These are phyloP conservation scores for Eupithecia vulgata DNA, from an alignment of 2,888 invertebrate species.

Conservation along the genomic window DNA sequence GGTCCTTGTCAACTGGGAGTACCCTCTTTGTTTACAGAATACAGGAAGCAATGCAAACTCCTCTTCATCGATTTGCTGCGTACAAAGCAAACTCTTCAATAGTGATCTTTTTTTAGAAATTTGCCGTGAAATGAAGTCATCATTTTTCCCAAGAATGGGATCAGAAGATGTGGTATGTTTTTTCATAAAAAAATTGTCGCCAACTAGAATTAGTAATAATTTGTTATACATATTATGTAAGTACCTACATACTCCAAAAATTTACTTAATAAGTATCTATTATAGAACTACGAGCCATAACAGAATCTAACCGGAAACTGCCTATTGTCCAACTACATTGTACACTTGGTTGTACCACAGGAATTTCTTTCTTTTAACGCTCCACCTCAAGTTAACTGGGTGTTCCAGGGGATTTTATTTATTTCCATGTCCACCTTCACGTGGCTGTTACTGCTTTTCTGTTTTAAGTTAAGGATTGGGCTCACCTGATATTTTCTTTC, in stretches of 20 bases:
- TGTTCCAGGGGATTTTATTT: no score
- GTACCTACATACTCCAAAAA: neutral
- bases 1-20: slow-evolving; percentile 40
- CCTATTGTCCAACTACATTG: no score
- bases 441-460: no score
- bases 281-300: neutral
- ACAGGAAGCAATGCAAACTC: slow-evolving; percentile 64
- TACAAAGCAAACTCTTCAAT: slow-evolving; percentile 57
- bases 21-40: slow-evolving; percentile 47
- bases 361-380: no score
- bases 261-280: neutral
- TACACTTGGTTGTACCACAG: no score
- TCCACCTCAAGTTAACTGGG: no score
- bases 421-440: no score
- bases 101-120: slow-evolving; percentile 22
- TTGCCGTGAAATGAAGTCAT: neutral
- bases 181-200: slow-evolving; percentile 47
- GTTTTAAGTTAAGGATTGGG: no score
- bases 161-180: slow-evolving; percentile 35
- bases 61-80: slow-evolving; percentile 57
- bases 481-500: no score
- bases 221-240: neutral
- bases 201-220: slow-evolving; percentile 44
- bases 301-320: slow-evolving; percentile 22
- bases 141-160: neutral